Evolutionary conservation across 92 coral and sea anemone species (phyloP), one percentile per base, ranked within the genome.

Genomic region (Blastomussa wellsi): DNA sequence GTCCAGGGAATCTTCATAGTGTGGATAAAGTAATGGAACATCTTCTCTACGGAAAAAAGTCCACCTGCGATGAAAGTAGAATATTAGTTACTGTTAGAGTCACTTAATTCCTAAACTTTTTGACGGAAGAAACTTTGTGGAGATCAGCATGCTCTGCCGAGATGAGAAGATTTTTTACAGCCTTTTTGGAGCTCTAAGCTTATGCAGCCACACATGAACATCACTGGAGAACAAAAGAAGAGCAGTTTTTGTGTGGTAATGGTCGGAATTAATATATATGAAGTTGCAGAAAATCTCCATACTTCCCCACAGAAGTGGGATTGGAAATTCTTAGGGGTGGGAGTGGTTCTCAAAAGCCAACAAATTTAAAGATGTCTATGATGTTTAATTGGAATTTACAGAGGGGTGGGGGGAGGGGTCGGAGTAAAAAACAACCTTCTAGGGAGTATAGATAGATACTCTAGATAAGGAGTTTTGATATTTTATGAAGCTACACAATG

Each of bases 21-120:
- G 90, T 32, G 95, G 92, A 82, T 92, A 92, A 35, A 92, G 88
- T 42, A 88, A 80, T 44, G 95, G 92, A 17, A 80, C 42, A 47
- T 92, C 95, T 38, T 89, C 88, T 74, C 85, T 82, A 2, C 53
- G 68, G 31, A 92, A 86, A 71, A 92, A 89, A 13, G 88, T 92
- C 88, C 92, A 92, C 80, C 95, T 92, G 69, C 16, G 24, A 66
- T 24, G 28, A 51, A 82, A 41, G 2, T 38, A 31, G 47, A 41
- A 24, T 62, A 62, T 8, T 5, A 28, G 68, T 62, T 62, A 28
- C 35, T 62, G 17, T 17, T 17, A 28, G 67, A 57, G 65, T 57
- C 65, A 57, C 8, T 57, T 57, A 57, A 22, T 57, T 57, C 26
- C n/a, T 24, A 14, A 15, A 5, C 3, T 57, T 6, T 22, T 22